A percentile compares a stretch with the other conserved stretches of the same genome.
These are phyloP conservation scores for Sphecodes monilicornis DNA, from an alignment of 2,888 invertebrate genomes.

Conservation along the genomic window DNA sequence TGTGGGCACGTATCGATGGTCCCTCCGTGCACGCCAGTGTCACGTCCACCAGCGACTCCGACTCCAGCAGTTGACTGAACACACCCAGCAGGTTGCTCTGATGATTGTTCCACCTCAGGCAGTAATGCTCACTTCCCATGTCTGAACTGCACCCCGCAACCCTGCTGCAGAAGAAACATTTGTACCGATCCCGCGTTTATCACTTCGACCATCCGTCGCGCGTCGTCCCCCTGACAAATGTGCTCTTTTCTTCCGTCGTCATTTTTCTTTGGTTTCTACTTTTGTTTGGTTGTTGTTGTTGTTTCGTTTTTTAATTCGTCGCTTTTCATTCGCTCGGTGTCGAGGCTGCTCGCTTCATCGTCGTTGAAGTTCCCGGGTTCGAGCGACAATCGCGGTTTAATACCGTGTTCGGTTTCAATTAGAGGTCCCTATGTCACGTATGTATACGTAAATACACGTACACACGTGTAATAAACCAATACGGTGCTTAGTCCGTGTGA, in stretches of 20 bases:
- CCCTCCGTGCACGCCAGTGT: conserved; percentile 98
- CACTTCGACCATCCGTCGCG: background rate
- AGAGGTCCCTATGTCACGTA: background rate
- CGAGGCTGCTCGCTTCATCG: conserved; percentile 50
- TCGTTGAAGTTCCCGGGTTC: conserved; percentile 27
- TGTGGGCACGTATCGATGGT: conserved; percentile 97
- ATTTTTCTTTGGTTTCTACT: background rate
- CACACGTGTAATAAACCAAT: background rate
- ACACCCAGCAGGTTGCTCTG: conserved; percentile 98
- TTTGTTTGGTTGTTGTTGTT: background rate
- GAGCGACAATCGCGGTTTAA: conserved; percentile 20
- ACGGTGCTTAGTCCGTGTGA: background rate
- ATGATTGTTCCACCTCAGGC: conserved; percentile 99
- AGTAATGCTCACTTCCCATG: conserved; percentile 99
- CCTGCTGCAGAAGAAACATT: conserved; percentile 78
- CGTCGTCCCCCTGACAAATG: conserved; percentile 15
- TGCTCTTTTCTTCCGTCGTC: conserved; percentile 2
- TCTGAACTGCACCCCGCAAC: conserved; percentile 96
- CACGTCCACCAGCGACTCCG: conserved; percentile 98
- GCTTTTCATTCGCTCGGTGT: conserved; percentile 8
- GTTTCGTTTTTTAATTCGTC: conserved; percentile 4
- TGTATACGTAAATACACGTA: background rate
- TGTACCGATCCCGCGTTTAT: conserved; percentile 46
- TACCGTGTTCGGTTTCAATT: background rate
- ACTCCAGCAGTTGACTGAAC: conserved; percentile 97